Evolutionary conservation across 1,140 invertebrate species (phyloP).

Genomic region (Odontomachus brunneus): DNA sequence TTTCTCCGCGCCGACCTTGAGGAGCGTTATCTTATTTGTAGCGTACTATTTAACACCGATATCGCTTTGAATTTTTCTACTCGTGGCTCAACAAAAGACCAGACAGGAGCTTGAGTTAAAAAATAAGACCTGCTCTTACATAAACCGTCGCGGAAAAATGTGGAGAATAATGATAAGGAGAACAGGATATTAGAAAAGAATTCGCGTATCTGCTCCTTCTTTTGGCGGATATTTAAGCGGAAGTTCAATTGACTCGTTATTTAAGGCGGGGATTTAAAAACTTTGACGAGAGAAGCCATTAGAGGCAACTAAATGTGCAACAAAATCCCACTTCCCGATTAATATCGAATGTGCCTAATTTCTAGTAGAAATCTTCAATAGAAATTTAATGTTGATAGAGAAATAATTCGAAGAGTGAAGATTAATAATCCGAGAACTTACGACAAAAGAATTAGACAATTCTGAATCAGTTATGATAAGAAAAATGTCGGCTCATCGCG

Average conservation of each 20-base stretch:
- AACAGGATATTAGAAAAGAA: background rate
- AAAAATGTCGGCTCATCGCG: too few species aligned
- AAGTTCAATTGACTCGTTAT: background rate
- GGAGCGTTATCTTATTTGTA: conserved; percentile 67
- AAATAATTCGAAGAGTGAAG: background rate
- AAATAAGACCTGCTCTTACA: background rate
- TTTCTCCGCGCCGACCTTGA: conserved; percentile 57
- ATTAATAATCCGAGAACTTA: background rate
- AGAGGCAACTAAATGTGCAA: background rate
- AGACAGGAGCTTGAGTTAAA: conserved; percentile 9
- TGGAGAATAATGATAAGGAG: background rate
- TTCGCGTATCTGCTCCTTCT: background rate
- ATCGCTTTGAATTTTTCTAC: conserved; percentile 26
- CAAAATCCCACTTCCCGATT: background rate
- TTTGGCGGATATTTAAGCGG: background rate
- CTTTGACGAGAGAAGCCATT: background rate
- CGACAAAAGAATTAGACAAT: background rate
- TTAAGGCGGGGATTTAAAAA: background rate
- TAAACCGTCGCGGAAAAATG: background rate
- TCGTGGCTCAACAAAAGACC: background rate
- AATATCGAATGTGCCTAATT: background rate
- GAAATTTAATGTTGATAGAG: background rate
- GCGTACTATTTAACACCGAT: conserved; percentile 37
- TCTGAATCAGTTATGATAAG: too few species aligned
- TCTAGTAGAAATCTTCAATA: conserved; percentile 10